Conservation (phyloP, 2,888 invertebrate genomes). For the Erynnis tages region DNA sequence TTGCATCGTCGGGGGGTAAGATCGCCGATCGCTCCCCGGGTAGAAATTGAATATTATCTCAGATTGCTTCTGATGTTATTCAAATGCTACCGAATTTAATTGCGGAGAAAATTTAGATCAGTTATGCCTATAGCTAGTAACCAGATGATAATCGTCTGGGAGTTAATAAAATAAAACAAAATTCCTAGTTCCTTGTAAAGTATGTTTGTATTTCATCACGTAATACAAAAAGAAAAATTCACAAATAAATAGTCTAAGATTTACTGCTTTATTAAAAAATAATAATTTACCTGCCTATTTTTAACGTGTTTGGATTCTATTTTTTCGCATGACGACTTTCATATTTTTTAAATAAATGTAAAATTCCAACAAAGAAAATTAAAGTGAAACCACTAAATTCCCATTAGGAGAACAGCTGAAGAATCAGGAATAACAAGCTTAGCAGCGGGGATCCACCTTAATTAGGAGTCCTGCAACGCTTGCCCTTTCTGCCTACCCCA, state of each 20-base stretch:
- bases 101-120: constrained; percentile 1
- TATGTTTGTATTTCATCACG: too few species aligned
- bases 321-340: too few species aligned
- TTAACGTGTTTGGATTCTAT: too few species aligned
- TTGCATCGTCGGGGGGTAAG: constrained; percentile 20
- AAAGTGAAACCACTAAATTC: constrained; percentile 19
- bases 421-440: constrained; percentile 33
- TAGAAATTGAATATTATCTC: constrained; percentile 20
- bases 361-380: neutral
- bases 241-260: too few species aligned
- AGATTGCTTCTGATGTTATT: constrained; percentile 25
- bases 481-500: constrained; percentile 61
- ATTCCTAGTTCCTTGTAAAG: too few species aligned
- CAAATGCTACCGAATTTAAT: constrained; percentile 12
- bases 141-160: too few species aligned
- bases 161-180: too few species aligned
- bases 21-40: constrained; percentile 14
- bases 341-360: neutral
- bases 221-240: too few species aligned
- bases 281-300: too few species aligned
- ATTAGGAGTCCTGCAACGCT: constrained; percentile 77
- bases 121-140: neutral
- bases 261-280: too few species aligned
- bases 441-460: constrained; percentile 67
- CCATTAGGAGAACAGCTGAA: constrained; percentile 36